Percentiles rank a stretch among this genome's conserved stretches.
phyloP scores from a whole-genome alignment of 2,797 vertebrate species.

The Limnodromus scolopaceus region DNA sequence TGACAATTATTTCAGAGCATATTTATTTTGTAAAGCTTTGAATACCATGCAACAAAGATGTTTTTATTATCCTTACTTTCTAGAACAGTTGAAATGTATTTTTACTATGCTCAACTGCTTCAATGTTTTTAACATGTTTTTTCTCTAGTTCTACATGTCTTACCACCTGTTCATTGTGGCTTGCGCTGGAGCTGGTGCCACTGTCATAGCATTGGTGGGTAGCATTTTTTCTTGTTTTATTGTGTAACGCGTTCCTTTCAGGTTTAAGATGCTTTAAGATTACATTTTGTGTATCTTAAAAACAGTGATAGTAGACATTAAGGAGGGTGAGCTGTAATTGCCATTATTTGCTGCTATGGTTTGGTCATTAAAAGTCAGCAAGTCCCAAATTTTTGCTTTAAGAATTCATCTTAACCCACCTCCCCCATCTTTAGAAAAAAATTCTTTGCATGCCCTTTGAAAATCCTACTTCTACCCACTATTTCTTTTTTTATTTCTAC shows the following conservation, averaged over 20 bases:
- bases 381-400: not conserved
- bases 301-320: not conserved
- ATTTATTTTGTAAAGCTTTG: not conserved
- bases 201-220: slow-evolving; percentile 98
- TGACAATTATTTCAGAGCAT: not conserved
- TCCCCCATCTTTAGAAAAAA: not conserved
- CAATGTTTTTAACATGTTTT: slow-evolving; percentile 33
- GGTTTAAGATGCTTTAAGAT: slow-evolving; percentile 23
- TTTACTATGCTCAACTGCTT: not conserved
- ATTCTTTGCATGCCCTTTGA: not conserved
- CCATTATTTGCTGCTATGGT: not conserved
- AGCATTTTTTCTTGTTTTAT: not conserved
- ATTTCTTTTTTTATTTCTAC: not conserved
- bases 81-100: not conserved
- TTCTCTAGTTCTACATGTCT: slow-evolving; percentile 94
- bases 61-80: not conserved
- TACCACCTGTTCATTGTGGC: slow-evolving; percentile 99
- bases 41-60: not conserved
- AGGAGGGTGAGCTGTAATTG: not conserved
- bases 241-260: not conserved
- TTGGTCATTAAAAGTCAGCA: not conserved
- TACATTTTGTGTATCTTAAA: not conserved
- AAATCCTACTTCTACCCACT: not conserved
- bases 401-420: not conserved
- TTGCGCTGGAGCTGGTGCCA: slow-evolving; percentile 96